A percentile compares a stretch with the other conserved stretches of the same genome.
Conservation (phyloP, 64 coral and sea anemone species). For the Actinia tenebrosa region DNA sequence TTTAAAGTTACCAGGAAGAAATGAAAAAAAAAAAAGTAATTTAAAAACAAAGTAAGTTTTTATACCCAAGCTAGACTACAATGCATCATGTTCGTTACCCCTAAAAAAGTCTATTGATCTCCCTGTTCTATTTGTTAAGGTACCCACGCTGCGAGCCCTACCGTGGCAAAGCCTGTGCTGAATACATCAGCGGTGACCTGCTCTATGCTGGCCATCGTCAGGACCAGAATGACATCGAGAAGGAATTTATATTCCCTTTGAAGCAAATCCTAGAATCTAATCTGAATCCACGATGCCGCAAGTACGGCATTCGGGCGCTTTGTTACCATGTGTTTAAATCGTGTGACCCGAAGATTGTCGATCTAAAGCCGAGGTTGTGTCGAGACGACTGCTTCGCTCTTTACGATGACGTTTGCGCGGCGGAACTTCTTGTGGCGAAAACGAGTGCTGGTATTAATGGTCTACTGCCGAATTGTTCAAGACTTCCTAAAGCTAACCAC, state of each 20-base stretch:
- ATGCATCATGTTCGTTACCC: no score
- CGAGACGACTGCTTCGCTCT: slow-evolving; percentile 63
- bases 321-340: slow-evolving; percentile 81
- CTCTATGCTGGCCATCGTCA: slow-evolving; percentile 31
- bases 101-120: background rate
- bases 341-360: slow-evolving; percentile 36
- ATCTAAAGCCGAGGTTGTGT: slow-evolving; percentile 59
- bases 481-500: slow-evolving; percentile 28
- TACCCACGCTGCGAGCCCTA: slow-evolving; percentile 62
- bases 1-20: no score
- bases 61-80: no score
- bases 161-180: slow-evolving; percentile 39
- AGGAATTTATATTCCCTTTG: background rate
- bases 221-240: slow-evolving; percentile 46
- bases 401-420: slow-evolving; percentile 55
- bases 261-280: background rate
- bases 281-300: slow-evolving; percentile 32
- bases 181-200: slow-evolving; percentile 26
- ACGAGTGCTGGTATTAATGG: background rate
- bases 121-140: background rate
- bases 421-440: slow-evolving; percentile 48
- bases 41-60: no score
- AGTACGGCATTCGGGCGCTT: slow-evolving; percentile 77
- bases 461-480: slow-evolving; percentile 57
- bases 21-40: no score